Base-by-base conservation (phyloP, 2,113 vertebrate species). In the Nannospalax galili region DNA sequence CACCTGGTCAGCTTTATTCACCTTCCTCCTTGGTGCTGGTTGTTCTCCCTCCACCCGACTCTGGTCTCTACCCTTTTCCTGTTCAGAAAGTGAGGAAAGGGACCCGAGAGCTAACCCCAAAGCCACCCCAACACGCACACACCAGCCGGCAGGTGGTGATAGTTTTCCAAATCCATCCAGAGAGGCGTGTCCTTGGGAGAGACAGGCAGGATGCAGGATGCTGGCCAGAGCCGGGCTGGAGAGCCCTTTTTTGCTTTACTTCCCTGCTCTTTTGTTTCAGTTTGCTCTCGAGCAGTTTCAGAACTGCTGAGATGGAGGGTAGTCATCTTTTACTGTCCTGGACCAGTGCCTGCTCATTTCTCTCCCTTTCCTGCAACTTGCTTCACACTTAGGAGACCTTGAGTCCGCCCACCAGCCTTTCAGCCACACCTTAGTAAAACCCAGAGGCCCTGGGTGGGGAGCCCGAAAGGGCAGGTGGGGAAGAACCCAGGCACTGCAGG, bases 141-240 rank as follows among this genome's bases (percentile, higher is more conserved):
- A 58, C 65, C 88, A 88, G 69, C 48, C 22, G 3, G 0, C 81
- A 7, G 52, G 40, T 35, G 40, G 32, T 32, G 48, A 19, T 60
- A 40, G 78, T 91, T 95, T 58, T 70, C 75, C 81, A 37, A 1
- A 16, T 32, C 2, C 16, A 28, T 32, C 72, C 90, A 32, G 87
- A 97, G 97, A 95, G 97, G 97, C 81, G 96, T 97, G 97, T 94
- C 96, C 75, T 67, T 52, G 3, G 69, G 35, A 32, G 28, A 64
- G 79, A 37, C 30, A 37, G 60, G 32, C 40, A 20, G 52, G 30
- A 16, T 35, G 0, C 3, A 28, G 75, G 69, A 16, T 35, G 69
- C 88, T 3, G 69, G 78, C 45, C 28, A 4, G 45, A 67, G 78
- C 64, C 69, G 5, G 52, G 7, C 22, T 35, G 80, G 79, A 35